A percentile compares a stretch with the other conserved stretches of the same genome.
Evolutionary conservation across 2,797 vertebrate genomes (phyloP).

Genomic region (Naso thynnoides): DNA sequence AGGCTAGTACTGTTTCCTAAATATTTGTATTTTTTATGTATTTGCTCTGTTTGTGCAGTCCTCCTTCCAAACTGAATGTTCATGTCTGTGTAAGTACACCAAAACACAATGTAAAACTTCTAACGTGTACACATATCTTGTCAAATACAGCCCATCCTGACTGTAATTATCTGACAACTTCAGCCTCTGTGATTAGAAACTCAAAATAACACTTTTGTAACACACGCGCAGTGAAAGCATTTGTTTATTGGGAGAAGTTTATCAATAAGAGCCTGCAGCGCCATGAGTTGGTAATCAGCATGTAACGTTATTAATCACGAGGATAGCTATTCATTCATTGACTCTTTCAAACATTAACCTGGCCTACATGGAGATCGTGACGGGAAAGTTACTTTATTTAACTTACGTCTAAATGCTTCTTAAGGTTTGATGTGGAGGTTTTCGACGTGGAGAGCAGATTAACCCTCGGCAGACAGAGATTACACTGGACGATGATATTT

Average conservation of each 20-base stretch:
- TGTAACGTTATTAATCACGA: conserved; percentile 66
- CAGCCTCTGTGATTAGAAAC: not conserved
- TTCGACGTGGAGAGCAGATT: conserved; percentile 83
- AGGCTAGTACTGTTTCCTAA: too few species aligned
- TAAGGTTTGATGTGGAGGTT: conserved; percentile 83
- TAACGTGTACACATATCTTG: too few species aligned
- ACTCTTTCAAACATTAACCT: conserved; percentile 55
- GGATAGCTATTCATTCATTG: conserved; percentile 56
- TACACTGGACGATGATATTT: conserved; percentile 86
- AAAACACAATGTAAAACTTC: too few species aligned
- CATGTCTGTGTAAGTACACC: too few species aligned
- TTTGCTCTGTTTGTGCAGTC: too few species aligned
- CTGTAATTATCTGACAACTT: conserved; percentile 29
- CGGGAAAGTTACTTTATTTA: not conserved
- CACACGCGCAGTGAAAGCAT: not conserved
- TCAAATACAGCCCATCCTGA: not conserved
- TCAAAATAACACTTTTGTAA: not conserved
- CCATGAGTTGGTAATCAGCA: conserved; percentile 42
- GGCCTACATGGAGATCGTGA: not conserved
- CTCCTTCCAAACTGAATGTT: too few species aligned
- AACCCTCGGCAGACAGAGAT: conserved; percentile 82
- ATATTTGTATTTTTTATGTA: too few species aligned
- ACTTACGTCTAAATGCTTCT: conserved; percentile 85
- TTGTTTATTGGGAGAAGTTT: not conserved
- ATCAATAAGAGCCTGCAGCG: conserved; percentile 34